phyloP scores from a whole-genome alignment of 2,797 vertebrate species.

The Centropyge bicolor region DNA sequence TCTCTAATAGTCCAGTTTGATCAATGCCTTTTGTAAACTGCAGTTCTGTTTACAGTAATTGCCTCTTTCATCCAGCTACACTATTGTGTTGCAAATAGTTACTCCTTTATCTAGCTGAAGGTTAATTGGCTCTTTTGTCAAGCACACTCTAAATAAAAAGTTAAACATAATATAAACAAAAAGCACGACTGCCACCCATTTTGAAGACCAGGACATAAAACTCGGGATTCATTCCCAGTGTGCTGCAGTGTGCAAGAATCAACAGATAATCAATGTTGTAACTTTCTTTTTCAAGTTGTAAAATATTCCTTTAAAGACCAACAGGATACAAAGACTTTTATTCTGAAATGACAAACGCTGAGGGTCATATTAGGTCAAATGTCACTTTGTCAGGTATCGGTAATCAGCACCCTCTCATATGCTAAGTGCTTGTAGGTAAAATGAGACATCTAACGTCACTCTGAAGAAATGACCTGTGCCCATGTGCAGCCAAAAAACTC shows the following conservation, averaged over 20 bases:
- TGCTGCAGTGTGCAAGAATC: background rate
- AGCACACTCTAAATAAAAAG: background rate
- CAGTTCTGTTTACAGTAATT: conserved; percentile 8
- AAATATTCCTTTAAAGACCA: background rate
- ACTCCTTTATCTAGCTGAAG: background rate
- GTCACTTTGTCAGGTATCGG: background rate
- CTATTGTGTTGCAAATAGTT: background rate
- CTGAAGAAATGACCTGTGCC: background rate
- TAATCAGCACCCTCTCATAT: background rate
- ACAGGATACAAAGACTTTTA: background rate
- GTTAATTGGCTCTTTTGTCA: background rate
- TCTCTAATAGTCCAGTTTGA: conserved; percentile 9
- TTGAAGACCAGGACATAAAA: conserved; percentile 1
- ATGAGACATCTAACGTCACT: background rate
- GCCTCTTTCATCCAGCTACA: background rate
- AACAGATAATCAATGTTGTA: background rate
- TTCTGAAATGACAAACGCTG: background rate
- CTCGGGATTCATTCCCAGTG: background rate
- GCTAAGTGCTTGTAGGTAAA: background rate
- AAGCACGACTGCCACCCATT: background rate
- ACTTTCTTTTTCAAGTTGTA: background rate
- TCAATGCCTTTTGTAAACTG: conserved; percentile 7
- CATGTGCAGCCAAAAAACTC: background rate
- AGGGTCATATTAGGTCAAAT: background rate
- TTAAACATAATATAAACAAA: background rate